phyloP scores from a whole-genome alignment of 2,113 vertebrate genomes.

The Scomber colias region DNA sequence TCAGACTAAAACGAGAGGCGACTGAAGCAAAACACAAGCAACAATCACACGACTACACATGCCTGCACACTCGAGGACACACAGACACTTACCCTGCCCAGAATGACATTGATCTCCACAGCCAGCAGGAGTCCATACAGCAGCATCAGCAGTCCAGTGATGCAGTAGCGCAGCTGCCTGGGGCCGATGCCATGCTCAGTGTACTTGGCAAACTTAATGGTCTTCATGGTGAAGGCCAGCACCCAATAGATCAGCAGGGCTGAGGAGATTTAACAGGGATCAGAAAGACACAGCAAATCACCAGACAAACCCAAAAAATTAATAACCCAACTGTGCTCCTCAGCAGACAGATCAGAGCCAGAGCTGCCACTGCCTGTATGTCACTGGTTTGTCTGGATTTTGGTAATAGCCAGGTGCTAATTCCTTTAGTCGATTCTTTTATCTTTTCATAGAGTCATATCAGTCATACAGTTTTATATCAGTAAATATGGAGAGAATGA shows the following conservation, averaged over 20 bases:
- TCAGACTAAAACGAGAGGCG: slow-evolving; percentile 5
- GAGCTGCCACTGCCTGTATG: neutral
- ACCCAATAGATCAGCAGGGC: slow-evolving; percentile 96
- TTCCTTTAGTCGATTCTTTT: neutral
- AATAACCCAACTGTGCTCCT: neutral
- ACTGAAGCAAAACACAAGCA: neutral
- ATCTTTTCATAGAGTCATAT: neutral
- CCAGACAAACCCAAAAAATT: neutral
- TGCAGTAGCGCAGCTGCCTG: slow-evolving; percentile 96
- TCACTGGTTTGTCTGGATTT: neutral
- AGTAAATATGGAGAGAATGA: slow-evolving; percentile 1
- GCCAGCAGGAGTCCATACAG: slow-evolving; percentile 94
- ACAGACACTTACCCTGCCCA: slow-evolving; percentile 90
- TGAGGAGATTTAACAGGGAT: slow-evolving; percentile 68
- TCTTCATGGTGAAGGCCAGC: slow-evolving; percentile 95
- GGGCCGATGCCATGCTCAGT: slow-evolving; percentile 93
- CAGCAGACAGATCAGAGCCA: neutral
- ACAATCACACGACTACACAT: neutral
- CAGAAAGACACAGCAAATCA: slow-evolving; percentile 12
- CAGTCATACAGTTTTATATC: neutral
- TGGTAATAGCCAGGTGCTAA: neutral
- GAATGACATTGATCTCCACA: slow-evolving; percentile 97
- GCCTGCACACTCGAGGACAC: neutral
- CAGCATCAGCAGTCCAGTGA: slow-evolving; percentile 92
- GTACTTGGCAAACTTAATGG: slow-evolving; percentile 98